Percentiles rank a stretch among this genome's conserved stretches.
phyloP scores from a whole-genome alignment of 2,888 invertebrate genomes.

The Noctua janthe region DNA sequence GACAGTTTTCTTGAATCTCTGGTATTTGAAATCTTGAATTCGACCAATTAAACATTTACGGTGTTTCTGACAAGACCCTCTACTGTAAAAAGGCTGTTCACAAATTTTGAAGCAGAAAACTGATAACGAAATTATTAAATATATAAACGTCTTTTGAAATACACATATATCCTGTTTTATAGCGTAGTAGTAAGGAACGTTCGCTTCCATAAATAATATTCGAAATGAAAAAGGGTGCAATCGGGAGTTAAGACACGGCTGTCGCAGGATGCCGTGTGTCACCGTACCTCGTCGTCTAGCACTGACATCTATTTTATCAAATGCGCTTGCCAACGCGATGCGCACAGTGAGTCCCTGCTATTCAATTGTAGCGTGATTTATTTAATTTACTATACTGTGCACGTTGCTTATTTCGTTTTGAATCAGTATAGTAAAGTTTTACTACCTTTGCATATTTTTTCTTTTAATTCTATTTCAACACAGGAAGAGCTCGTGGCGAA shows the following conservation, averaged over 20 bases:
- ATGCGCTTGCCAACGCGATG: constrained; percentile 52
- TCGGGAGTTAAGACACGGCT: constrained; percentile 42
- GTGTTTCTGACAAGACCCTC: background rate
- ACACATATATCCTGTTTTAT: background rate
- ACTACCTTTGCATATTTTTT: background rate
- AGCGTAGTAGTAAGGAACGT: background rate
- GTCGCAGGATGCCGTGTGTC: constrained; percentile 49
- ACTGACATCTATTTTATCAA: constrained; percentile 64
- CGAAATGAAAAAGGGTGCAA: constrained; percentile 35
- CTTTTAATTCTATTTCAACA: background rate
- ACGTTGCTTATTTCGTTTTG: constrained; percentile 5
- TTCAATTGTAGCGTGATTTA: constrained; percentile 52
- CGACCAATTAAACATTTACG: background rate
- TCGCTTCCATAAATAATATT: constrained; percentile 40
- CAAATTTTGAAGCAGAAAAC: background rate
- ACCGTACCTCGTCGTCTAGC: constrained; percentile 33
- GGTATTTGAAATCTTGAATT: background rate
- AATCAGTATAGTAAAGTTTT: background rate
- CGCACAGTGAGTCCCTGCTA: constrained; percentile 39
- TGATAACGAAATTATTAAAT: background rate
- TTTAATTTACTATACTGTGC: constrained; percentile 40
- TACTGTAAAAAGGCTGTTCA: background rate
- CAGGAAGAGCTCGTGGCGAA: background rate
- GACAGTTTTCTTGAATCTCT: background rate
- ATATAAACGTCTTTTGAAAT: background rate